Evolutionary conservation across 2,113 vertebrate genomes (phyloP), one percentile per base, ranked within the genome.

Genomic region (Anser cygnoides): DNA sequence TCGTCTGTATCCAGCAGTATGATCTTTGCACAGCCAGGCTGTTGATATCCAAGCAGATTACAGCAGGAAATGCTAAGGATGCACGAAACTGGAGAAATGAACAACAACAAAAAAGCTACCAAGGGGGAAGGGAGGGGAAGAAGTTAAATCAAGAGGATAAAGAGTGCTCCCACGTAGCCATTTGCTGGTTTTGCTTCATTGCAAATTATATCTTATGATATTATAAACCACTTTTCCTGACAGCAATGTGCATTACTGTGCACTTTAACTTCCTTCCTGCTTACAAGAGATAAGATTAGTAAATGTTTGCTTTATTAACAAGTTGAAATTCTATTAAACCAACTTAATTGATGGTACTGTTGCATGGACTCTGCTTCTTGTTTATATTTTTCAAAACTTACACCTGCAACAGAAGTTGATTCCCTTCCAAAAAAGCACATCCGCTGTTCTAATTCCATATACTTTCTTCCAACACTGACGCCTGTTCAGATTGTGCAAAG

Each of bases 291-390:
- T 95, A 97, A 97, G 95, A 97, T 96, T 93, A 95, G 96, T 89
- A 97, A 97, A 96, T 91, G 95, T 89, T 89, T 94, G 90, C 96
- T 97, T 98, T 97, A 97, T 97, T 96, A 96, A 87, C 95, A 97
- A 93, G 89, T 96, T 96, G 96, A 95, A 97, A 95, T 93, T 94
- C 95, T 97, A 93, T 97, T 95, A 95, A 97, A 93, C 94, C 88
- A 84, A 82, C 76, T 65, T 96, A 97, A 97, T 93, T 92, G 95
- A 96, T 91, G 88, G 94, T 58, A 77, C 33, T 79, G 90, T 84
- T 95, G 87, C 90, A 87, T 1, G 14, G 50, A 73, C 72, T 84
- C 92, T 95, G 96, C 73, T 86, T 94, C 87, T 96, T 81, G 89
- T 96, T 96, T 87, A 80, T 93, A 80, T 90, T 96, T 84, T 96